phyloP scores from a whole-genome alignment of 2,113 vertebrate species.

The Platanista minor region DNA sequence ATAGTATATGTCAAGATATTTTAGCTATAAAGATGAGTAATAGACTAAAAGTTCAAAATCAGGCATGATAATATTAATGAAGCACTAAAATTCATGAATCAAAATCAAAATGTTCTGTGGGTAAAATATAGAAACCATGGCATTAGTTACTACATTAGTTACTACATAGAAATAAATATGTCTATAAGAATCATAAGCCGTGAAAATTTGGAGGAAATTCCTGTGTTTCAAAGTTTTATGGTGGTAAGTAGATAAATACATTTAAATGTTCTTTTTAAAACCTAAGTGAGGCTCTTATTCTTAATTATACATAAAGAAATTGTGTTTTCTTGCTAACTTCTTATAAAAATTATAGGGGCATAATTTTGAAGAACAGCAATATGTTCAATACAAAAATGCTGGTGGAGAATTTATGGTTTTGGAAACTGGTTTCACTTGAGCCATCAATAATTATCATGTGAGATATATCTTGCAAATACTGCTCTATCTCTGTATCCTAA shows the following conservation, averaged over 20 bases:
- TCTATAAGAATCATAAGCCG: not conserved
- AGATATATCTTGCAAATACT: not conserved
- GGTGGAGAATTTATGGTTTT: not conserved
- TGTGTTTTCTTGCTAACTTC: not conserved
- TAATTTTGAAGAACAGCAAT: not conserved
- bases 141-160: not conserved
- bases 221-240: not conserved
- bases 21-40: constrained; percentile 29
- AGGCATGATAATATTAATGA: constrained; percentile 44
- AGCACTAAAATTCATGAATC: constrained; percentile 46
- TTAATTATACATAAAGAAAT: not conserved
- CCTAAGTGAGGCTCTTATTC: not conserved
- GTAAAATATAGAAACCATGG: not conserved
- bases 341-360: not conserved
- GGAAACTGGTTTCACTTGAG: not conserved
- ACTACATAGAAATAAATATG: not conserved
- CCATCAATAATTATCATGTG: not conserved
- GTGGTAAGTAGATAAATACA: not conserved
- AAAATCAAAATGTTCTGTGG: constrained; percentile 15
- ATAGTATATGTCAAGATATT: constrained; percentile 12
- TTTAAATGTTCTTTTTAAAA: not conserved
- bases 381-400: not conserved
- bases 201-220: not conserved
- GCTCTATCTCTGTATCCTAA: not conserved
- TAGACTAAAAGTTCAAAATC: not conserved